Evolutionary conservation across 2,888 invertebrate species (phyloP).

Genomic region (Gnatocerus cornutus): DNA sequence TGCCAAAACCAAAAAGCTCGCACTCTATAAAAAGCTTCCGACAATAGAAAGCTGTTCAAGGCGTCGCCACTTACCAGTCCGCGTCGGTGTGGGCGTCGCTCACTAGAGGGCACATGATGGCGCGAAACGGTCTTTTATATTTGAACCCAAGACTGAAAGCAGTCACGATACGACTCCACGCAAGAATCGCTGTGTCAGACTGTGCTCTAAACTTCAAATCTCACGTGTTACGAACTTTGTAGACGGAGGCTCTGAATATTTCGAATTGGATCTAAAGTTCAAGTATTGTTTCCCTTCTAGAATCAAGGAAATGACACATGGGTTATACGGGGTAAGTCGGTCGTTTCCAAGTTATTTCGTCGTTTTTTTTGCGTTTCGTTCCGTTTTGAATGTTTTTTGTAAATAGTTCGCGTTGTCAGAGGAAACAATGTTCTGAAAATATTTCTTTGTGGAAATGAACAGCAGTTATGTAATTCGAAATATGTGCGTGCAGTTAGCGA

Average conservation of each 20-base stretch:
- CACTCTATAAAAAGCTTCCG: constrained; percentile 11
- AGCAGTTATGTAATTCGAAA: constrained; percentile 37
- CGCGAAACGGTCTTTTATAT: constrained; percentile 44
- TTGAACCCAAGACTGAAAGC: constrained; percentile 46
- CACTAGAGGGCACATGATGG: constrained; percentile 45
- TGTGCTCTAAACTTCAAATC: constrained; percentile 47
- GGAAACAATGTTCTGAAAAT: constrained; percentile 34
- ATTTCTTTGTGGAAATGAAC: constrained; percentile 38
- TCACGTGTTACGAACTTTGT: constrained; percentile 47
- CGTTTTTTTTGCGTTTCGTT: constrained; percentile 20
- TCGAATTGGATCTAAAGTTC: constrained; percentile 1
- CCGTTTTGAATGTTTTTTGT: constrained; percentile 17
- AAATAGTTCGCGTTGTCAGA: constrained; percentile 13
- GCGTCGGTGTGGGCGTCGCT: constrained; percentile 25
- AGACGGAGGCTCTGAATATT: constrained; percentile 9
- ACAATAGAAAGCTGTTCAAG: constrained; percentile 41
- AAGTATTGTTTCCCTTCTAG: not conserved
- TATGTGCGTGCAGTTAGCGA: constrained; percentile 34
- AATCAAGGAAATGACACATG: constrained; percentile 12
- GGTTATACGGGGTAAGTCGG: constrained; percentile 28
- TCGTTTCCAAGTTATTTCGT: constrained; percentile 5
- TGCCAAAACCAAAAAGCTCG: constrained; percentile 35
- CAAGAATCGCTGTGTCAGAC: constrained; percentile 45
- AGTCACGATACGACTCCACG: constrained; percentile 47
- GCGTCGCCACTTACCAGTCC: constrained; percentile 36